Percentiles rank a stretch among this genome's conserved stretches.
Conservation (phyloP, 1,140 invertebrate genomes). For the Pinna nobilis region DNA sequence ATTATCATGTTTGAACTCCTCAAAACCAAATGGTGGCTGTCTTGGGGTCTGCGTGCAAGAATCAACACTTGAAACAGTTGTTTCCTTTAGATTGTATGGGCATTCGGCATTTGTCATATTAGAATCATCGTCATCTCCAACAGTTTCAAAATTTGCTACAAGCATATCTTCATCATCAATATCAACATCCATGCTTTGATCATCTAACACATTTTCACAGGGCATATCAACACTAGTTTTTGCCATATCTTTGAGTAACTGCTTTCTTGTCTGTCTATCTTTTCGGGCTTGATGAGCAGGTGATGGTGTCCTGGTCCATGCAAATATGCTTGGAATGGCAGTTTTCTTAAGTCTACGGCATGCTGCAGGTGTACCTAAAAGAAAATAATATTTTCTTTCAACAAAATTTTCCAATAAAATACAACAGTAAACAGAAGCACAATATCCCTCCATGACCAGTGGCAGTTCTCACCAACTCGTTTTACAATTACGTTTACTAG, state of each 20-base stretch:
- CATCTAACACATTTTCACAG: neutral
- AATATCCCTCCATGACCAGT: too few relatives aligned
- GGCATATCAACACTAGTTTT: neutral
- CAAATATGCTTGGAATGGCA: slow-evolving; percentile 21
- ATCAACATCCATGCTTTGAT: too few relatives aligned
- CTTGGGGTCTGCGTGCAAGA: neutral
- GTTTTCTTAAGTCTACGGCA: slow-evolving; percentile 19
- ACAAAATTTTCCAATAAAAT: too few relatives aligned
- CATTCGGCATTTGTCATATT: neutral
- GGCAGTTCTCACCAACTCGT: too few relatives aligned
- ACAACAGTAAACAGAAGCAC: too few relatives aligned
- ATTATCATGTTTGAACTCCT: slow-evolving; percentile 1
- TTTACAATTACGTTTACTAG: too few relatives aligned
- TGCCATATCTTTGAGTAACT: neutral
- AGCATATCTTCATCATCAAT: neutral
- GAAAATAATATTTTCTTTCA: too few relatives aligned
- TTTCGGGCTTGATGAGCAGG: neutral
- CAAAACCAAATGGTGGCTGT: neutral
- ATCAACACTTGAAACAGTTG: slow-evolving; percentile 14
- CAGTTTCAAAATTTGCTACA: neutral
- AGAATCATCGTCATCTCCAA: neutral
- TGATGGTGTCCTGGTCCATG: neutral
- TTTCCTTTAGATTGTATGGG: slow-evolving; percentile 8
- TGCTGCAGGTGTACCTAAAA: too few relatives aligned
- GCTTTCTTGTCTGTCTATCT: neutral